Evolutionary conservation across 2,888 invertebrate species (phyloP).

Genomic region (Myopa testacea): DNA sequence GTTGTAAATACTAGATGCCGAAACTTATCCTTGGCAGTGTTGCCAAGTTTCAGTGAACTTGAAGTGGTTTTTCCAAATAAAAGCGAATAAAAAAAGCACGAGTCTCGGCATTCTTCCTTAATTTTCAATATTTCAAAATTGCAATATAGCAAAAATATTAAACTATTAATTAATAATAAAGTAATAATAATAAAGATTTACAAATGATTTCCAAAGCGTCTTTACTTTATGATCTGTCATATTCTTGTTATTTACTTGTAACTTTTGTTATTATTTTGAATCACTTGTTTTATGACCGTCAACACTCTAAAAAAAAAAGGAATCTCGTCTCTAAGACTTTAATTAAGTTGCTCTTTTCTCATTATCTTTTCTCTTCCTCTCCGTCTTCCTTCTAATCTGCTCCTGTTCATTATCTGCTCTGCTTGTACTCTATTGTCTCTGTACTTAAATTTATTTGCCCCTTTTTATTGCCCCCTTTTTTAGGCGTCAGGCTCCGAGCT

Average conservation of each 20-base stretch:
- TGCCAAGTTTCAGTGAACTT: neutral
- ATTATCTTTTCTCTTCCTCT: conserved; percentile 13
- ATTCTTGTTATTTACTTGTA: neutral
- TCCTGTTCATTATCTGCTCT: too few species aligned
- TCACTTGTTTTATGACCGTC: neutral
- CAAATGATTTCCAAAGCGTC: too few species aligned
- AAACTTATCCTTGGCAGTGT: neutral
- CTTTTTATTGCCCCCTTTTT: neutral
- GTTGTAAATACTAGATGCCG: too few species aligned
- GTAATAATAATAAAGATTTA: too few species aligned
- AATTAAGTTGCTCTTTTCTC: conserved; percentile 6
- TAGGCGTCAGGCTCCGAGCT: neutral
- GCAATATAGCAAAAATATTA: too few species aligned
- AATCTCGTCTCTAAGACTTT: neutral
- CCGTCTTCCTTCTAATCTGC: too few species aligned
- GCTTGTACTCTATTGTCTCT: neutral
- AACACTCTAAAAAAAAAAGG: neutral
- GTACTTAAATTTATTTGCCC: neutral
- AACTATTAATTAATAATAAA: too few species aligned
- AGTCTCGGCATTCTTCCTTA: too few species aligned
- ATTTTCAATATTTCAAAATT: too few species aligned
- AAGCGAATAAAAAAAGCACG: too few species aligned
- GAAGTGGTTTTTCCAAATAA: too few species aligned
- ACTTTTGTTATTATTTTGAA: neutral
- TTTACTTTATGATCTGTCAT: too few species aligned